Conservation (phyloP, 2,888 invertebrate genomes). For the Pachydiplax longipennis region DNA sequence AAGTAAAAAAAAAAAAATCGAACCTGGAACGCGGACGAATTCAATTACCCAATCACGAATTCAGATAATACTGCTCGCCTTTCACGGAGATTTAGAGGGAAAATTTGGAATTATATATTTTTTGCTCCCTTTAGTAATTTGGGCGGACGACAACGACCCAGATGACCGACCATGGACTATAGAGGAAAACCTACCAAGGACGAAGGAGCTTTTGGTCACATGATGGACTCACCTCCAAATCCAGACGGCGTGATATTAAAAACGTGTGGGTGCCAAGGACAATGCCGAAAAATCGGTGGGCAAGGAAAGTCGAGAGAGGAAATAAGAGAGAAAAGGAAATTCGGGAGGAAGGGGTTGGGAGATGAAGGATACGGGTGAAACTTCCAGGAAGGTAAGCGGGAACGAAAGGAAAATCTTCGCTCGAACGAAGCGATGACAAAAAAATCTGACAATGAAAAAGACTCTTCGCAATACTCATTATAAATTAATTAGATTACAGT, state of each 20-base stretch:
- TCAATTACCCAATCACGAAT: background rate
- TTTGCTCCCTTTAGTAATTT: background rate
- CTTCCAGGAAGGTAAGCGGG: background rate
- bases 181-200: background rate
- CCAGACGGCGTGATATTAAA: slow-evolving; percentile 13
- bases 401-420: background rate
- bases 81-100: background rate
- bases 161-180: background rate
- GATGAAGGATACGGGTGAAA: background rate
- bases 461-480: background rate
- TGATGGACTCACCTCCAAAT: slow-evolving; percentile 22
- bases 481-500: too few relatives aligned
- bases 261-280: slow-evolving; percentile 12
- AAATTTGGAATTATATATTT: background rate
- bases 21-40: background rate
- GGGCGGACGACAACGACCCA: background rate
- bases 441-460: background rate
- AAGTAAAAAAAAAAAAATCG: too few relatives aligned
- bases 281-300: background rate
- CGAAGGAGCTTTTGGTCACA: slow-evolving; percentile 4
- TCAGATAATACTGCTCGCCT: background rate
- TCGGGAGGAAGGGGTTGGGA: background rate
- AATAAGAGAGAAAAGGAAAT: background rate
- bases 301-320: background rate
- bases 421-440: background rate